Conservation (phyloP, 2,113 vertebrate species). For the Pan troglodytes region DNA sequence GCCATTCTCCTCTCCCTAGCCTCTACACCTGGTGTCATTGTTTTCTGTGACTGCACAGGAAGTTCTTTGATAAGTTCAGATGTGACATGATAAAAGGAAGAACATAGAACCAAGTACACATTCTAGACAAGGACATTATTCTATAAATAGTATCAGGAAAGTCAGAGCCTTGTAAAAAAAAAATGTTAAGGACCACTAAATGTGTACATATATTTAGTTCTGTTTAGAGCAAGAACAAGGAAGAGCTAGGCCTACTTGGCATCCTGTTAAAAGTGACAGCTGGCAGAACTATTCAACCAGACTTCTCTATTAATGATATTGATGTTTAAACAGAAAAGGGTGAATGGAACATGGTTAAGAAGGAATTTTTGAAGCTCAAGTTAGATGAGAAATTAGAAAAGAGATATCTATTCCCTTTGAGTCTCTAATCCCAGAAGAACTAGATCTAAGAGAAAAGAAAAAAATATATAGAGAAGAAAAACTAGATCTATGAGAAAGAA, state of each 20-base stretch:
- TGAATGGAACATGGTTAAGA: not conserved
- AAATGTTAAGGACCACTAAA: not conserved
- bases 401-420: not conserved
- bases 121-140: not conserved
- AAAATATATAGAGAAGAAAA: not conserved
- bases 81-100: not conserved
- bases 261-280: slow-evolving; percentile 44
- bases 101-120: slow-evolving; percentile 8
- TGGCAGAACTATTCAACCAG: slow-evolving; percentile 14
- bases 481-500: not conserved
- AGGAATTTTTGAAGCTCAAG: slow-evolving; percentile 45
- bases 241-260: not conserved
- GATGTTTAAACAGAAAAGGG: not conserved
- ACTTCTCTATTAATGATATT: not conserved
- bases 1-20: not conserved
- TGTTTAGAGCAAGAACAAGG: slow-evolving; percentile 5
- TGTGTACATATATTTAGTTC: slow-evolving; percentile 27
- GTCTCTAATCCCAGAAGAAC: not conserved
- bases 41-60: not conserved
- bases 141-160: slow-evolving; percentile 6
- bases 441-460: not conserved
- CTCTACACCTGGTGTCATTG: not conserved
- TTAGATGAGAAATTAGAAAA: slow-evolving; percentile 5
- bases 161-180: not conserved
- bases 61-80: slow-evolving; percentile 13